Evolutionary conservation across 2,113 vertebrate genomes (phyloP).

Genomic region (Anhinga rufa): DNA sequence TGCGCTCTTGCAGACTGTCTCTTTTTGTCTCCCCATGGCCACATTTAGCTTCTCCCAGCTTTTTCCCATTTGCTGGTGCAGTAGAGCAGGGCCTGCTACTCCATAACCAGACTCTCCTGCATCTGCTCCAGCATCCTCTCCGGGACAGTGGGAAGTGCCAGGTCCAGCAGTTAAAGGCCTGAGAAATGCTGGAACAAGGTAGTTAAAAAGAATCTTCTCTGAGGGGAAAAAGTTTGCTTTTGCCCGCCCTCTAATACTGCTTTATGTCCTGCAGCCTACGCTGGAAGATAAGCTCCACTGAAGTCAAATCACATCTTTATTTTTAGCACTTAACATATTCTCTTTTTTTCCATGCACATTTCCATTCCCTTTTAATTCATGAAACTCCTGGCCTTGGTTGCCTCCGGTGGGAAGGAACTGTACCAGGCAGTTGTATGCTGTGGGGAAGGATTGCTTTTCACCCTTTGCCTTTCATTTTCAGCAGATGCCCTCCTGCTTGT

Average conservation of each 20-base stretch:
- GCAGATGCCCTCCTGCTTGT: background rate
- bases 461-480: background rate
- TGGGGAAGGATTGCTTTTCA: background rate
- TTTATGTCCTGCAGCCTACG: background rate
- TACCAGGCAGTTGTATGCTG: background rate
- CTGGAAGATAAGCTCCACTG: background rate
- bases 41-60: background rate
- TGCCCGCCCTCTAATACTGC: background rate
- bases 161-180: background rate
- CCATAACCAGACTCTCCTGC: background rate
- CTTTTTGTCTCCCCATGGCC: background rate
- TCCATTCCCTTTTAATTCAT: background rate
- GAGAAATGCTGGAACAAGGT: background rate
- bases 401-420: background rate
- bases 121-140: background rate
- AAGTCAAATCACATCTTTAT: background rate
- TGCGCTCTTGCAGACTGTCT: background rate
- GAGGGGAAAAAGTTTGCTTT: background rate
- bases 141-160: background rate
- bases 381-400: background rate
- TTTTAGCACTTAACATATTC: background rate
- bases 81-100: background rate
- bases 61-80: background rate
- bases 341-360: background rate
- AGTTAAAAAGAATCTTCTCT: background rate